phyloP scores from a whole-genome alignment of 2,888 invertebrate species.

The Erebia palarica region DNA sequence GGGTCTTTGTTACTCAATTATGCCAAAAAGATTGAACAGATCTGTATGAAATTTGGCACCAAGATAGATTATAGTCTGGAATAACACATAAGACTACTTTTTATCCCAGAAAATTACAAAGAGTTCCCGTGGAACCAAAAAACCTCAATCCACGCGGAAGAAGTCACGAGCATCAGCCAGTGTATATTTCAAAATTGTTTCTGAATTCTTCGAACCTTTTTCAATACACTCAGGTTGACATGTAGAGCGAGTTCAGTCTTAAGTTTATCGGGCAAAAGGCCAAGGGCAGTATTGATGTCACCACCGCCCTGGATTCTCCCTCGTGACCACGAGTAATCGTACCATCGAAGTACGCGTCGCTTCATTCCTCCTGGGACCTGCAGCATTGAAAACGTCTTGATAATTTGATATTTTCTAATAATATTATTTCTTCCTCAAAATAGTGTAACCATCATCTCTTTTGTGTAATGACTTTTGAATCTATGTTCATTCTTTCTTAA shows the following conservation, averaged over 20 bases:
- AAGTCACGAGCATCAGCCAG: no score
- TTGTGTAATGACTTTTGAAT: no score
- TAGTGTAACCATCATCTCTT: no score
- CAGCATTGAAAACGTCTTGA: not conserved
- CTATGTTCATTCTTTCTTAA: no score
- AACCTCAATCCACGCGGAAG: no score
- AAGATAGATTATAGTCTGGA: no score
- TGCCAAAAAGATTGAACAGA: not conserved
- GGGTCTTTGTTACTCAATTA: not conserved
- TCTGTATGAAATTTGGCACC: no score
- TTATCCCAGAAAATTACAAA: no score
- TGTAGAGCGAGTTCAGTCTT: slow-evolving; percentile 98
- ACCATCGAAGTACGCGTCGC: slow-evolving; percentile 97
- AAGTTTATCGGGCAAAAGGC: slow-evolving; percentile 96
- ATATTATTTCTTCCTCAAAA: not conserved
- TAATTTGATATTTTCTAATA: no score
- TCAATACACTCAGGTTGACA: slow-evolving; percentile 96
- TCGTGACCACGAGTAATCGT: slow-evolving; percentile 98
- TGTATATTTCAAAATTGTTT: not conserved
- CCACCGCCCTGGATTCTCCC: slow-evolving; percentile 97
- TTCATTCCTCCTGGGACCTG: slow-evolving; percentile 97
- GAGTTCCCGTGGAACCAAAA: no score
- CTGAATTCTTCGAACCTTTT: slow-evolving; percentile 86
- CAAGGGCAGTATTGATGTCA: slow-evolving; percentile 97
- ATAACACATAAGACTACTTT: no score